phyloP scores from a whole-genome alignment of 2,113 vertebrate genomes.

The Carettochelys insculpta region DNA sequence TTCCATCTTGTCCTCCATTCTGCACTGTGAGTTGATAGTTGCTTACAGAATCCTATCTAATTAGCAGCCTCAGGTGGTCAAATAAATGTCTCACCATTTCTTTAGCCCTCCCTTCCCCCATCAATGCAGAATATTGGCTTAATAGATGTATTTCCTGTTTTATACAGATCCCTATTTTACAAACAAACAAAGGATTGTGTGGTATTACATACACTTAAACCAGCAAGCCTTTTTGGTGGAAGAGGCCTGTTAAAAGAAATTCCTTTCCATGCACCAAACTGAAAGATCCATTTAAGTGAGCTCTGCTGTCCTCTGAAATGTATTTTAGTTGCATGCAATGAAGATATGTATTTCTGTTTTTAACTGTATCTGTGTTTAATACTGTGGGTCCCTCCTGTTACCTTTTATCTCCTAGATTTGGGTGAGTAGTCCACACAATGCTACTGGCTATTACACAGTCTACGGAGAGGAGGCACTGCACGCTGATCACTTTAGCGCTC shows the following conservation, averaged over 20 bases:
- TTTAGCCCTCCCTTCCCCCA: neutral
- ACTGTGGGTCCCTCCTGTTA: neutral
- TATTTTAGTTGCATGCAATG: neutral
- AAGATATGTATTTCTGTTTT: neutral
- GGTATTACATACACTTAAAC: neutral
- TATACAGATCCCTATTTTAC: neutral
- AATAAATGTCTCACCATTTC: neutral
- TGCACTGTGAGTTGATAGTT: neutral
- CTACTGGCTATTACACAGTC: slow-evolving; percentile 93
- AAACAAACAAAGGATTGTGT: neutral
- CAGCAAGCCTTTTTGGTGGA: neutral
- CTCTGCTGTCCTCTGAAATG: neutral
- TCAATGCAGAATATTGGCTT: neutral
- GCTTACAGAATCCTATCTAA: neutral
- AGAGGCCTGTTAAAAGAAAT: neutral
- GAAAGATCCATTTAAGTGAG: neutral
- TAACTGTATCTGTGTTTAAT: neutral
- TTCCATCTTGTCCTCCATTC: neutral
- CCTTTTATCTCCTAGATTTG: slow-evolving; percentile 82
- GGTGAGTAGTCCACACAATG: slow-evolving; percentile 97
- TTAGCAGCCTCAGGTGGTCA: neutral
- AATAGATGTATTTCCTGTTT: neutral
- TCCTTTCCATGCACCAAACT: neutral
- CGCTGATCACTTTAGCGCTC: slow-evolving; percentile 93
- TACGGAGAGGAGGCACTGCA: slow-evolving; percentile 94